Base-by-base conservation (phyloP, 2,797 vertebrate species). In the Pseudocheirus occidentalis region DNA sequence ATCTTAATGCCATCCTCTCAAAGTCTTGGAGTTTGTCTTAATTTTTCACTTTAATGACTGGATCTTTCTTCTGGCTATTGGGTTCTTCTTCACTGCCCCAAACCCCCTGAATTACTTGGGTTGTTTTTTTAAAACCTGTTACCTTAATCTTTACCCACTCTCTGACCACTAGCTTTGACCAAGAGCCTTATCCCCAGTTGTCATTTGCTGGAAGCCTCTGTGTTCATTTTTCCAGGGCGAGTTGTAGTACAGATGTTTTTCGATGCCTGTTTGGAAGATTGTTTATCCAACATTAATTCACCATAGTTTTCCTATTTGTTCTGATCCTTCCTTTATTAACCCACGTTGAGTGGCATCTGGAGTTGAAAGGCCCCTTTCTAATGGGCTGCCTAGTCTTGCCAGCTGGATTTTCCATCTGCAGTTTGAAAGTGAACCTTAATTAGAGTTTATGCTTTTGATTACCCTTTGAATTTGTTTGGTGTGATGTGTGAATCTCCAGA, bases 321-420 rank as follows among this genome's bases (percentile, higher is more conserved):
- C 93, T 94, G 92, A 55, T 96, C 90, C 89, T 87, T 90, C 55
- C 92, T 95, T 95, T 91, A 95, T 50, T 50, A 95, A 87, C 73
- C 73, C 73, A 50, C 50, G 40, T 87, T 50, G 73, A 87, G 31
- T 21, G 56, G 29, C 16, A 91, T 96, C 95, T 95, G 66, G 90
- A 92, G 94, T 91, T 62, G 34, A 87, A 87, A 87, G 73, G 40
- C 73, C 21, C 40, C 90, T 89, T 53, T 50, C 81, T 66, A 56
- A 89, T 28, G 55, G 73, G 54, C 11, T 53, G 10, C 28, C 46
- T 58, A 55, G 52, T 56, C 52, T 46, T 90, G 90, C 93, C 21
- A 94, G 66, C 50, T 93, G 12, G 92, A 27, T 50, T 94, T 94
- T 89, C 94, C 53, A 21, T 24, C 29, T 87, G 59, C 9, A n/a